Conservation (phyloP, 2,888 invertebrate genomes). For the Iphiclides podalirius region DNA sequence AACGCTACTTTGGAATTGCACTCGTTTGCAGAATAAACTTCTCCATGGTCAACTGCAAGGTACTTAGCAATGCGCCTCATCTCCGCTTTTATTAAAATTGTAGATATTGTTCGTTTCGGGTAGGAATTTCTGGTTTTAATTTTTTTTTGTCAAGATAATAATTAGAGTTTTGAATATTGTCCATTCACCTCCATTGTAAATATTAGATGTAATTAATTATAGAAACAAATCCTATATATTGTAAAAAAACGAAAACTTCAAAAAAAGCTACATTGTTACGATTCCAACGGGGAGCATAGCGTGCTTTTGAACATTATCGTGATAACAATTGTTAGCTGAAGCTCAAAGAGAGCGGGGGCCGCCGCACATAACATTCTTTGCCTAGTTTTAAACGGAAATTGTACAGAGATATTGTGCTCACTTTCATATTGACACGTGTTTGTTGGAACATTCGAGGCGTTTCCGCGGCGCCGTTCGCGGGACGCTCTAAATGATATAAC, state of each 20-base stretch:
- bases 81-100: slow-evolving; percentile 66
- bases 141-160: slow-evolving; percentile 56
- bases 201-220: slow-evolving; percentile 80
- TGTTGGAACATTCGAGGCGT: slow-evolving; percentile 33
- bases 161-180: slow-evolving; percentile 74
- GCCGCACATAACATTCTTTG: slow-evolving; percentile 33
- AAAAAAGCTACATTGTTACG: slow-evolving; percentile 77
- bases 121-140: slow-evolving; percentile 65
- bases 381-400: slow-evolving; percentile 37
- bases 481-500: background rate
- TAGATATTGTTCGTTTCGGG: slow-evolving; percentile 77
- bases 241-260: slow-evolving; percentile 77
- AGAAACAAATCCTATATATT: slow-evolving; percentile 80
- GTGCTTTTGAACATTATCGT: slow-evolving; percentile 54
- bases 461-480: slow-evolving; percentile 10
- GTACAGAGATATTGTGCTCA: slow-evolving; percentile 40
- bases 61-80: slow-evolving; percentile 29
- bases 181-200: slow-evolving; percentile 80
- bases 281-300: slow-evolving; percentile 61
- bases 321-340: slow-evolving; percentile 65
- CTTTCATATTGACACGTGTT: slow-evolving; percentile 41
- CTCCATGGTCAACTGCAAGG: slow-evolving; percentile 6
- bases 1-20: background rate
- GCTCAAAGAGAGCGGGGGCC: slow-evolving; percentile 43
- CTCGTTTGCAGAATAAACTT: no score